These are phyloP conservation scores for Dreissena rostriformis DNA, from an alignment of 1,140 invertebrate species.

Conservation along the genomic window DNA sequence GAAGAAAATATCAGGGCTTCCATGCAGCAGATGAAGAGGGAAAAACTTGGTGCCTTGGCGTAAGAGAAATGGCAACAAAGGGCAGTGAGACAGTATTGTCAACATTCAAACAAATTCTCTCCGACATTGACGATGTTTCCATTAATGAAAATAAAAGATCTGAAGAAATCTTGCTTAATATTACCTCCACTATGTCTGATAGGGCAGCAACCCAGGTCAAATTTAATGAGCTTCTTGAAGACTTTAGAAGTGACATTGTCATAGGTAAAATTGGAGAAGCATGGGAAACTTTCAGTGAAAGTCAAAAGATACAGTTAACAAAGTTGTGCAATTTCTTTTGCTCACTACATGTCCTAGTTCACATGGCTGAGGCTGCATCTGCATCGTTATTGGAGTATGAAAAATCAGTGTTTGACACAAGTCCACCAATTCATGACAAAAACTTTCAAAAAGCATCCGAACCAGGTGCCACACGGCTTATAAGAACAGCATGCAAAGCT, in stretches of 20 bases:
- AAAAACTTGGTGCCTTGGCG: conserved; percentile 32
- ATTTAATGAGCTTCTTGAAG: conserved; percentile 52
- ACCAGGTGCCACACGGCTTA: conserved; percentile 21
- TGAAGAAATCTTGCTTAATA: conserved; percentile 38
- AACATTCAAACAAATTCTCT: conserved; percentile 43
- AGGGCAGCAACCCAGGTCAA: conserved; percentile 49
- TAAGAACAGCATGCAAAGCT: conserved; percentile 32
- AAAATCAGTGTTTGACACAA: conserved; percentile 35
- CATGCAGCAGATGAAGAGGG: conserved; percentile 44
- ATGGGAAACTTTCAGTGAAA: conserved; percentile 32
- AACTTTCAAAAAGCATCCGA: conserved; percentile 27
- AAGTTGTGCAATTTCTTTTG: conserved; percentile 52
- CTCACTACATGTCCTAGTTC: conserved; percentile 48
- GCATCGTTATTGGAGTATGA: conserved; percentile 9
- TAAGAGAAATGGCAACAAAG: conserved; percentile 41
- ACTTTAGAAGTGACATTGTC: conserved; percentile 44
- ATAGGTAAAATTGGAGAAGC: conserved; percentile 28
- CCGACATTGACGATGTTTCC: conserved; percentile 37
- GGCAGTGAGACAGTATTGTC: conserved; percentile 16
- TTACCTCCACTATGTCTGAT: conserved; percentile 60
- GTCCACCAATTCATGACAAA: conserved; percentile 32
- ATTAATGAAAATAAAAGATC: conserved; percentile 18
- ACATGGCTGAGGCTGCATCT: conserved; percentile 33
- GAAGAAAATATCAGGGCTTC: conserved; percentile 41
- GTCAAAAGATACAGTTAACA: conserved; percentile 17